Evolutionary conservation across 1,140 invertebrate genomes (phyloP).

Genomic region (Penaeus vannamei): DNA sequence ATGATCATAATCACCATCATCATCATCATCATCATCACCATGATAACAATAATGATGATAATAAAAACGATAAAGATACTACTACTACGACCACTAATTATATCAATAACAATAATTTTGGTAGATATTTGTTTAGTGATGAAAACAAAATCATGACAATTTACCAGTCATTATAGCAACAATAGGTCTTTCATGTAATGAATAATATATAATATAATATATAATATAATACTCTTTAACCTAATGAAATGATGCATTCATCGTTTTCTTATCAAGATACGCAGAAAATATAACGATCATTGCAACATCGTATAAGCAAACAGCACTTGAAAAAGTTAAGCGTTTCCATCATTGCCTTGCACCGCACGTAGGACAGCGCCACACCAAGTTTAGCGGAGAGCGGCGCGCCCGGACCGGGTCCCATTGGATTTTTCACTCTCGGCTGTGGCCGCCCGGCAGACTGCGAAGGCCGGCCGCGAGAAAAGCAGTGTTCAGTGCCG

Average conservation of each 20-base stretch:
- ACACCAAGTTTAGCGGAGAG: too few relatives aligned
- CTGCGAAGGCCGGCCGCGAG: background rate
- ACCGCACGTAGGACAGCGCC: too few relatives aligned
- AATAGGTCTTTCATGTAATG: background rate
- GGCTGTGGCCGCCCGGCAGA: background rate
- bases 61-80: background rate
- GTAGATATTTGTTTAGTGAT: background rate
- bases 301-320: too few relatives aligned
- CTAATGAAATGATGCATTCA: too few relatives aligned
- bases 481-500: slow-evolving; percentile 41
- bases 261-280: too few relatives aligned
- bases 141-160: background rate
- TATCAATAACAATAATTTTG: background rate
- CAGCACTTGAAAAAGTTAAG: too few relatives aligned
- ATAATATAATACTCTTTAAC: too few relatives aligned
- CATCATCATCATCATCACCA: background rate
- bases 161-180: background rate
- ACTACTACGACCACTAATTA: background rate
- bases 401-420: background rate
- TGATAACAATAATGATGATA: background rate
- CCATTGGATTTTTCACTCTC: background rate
- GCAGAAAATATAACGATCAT: too few relatives aligned
- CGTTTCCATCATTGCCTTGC: too few relatives aligned
- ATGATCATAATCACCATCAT: background rate
- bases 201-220: too few relatives aligned